phyloP scores from a whole-genome alignment of 2,888 invertebrate species.

The Criorhina ranunculi region DNA sequence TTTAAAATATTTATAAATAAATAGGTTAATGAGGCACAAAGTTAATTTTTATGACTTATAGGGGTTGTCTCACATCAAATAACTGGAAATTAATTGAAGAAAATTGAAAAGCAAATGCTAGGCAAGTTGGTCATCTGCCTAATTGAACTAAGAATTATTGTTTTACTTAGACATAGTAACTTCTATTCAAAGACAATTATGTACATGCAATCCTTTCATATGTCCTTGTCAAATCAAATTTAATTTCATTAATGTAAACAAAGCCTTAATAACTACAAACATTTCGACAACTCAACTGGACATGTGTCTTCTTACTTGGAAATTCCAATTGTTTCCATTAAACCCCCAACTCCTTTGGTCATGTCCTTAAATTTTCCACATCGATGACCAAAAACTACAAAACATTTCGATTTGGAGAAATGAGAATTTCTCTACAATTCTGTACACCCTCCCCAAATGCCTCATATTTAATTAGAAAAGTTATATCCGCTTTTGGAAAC shows the following conservation, averaged over 20 bases:
- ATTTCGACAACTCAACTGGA: slow-evolving; percentile 5
- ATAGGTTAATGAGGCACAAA: too few relatives aligned
- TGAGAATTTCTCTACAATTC: slow-evolving; percentile 16
- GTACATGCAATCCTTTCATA: too few relatives aligned
- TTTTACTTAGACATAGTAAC: too few relatives aligned
- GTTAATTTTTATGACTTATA: too few relatives aligned
- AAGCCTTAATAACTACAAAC: not conserved
- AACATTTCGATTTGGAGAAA: slow-evolving; percentile 29
- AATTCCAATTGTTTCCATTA: not conserved
- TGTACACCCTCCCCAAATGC: not conserved
- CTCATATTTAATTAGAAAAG: slow-evolving; percentile 65
- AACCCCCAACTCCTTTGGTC: not conserved
- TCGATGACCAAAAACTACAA: slow-evolving; percentile 1
- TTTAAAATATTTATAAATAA: too few relatives aligned
- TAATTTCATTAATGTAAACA: not conserved
- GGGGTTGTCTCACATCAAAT: too few relatives aligned
- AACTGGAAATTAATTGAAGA: too few relatives aligned
- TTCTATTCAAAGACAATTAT: too few relatives aligned
- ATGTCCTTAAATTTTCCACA: not conserved
- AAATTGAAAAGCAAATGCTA: too few relatives aligned
- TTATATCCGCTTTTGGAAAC: slow-evolving; percentile 34
- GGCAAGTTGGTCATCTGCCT: too few relatives aligned
- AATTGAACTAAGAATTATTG: too few relatives aligned
- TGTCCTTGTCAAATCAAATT: too few relatives aligned
- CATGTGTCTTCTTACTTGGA: not conserved